phyloP scores from a whole-genome alignment of 2,888 invertebrate species.

The Exephanes ischioxanthus region DNA sequence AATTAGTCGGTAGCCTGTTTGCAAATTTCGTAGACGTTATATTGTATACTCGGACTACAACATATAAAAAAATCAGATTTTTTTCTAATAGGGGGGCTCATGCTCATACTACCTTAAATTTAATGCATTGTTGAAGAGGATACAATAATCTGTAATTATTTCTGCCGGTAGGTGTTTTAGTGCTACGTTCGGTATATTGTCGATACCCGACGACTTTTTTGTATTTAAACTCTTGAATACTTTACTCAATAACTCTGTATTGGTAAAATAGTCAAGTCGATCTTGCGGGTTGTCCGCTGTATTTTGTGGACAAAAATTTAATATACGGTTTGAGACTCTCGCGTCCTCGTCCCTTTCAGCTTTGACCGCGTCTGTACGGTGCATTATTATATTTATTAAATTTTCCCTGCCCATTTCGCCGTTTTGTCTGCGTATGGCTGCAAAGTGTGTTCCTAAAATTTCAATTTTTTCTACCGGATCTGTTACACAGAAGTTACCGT shows the following conservation, averaged over 20 bases:
- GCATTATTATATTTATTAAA: neutral
- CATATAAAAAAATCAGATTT: too few relatives aligned
- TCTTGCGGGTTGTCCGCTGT: neutral
- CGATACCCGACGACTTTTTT: constrained; percentile 26
- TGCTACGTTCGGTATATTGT: constrained; percentile 6
- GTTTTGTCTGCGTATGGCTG: constrained; percentile 6
- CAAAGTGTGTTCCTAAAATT: constrained; percentile 20
- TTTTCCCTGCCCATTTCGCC: constrained; percentile 24
- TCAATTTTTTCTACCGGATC: constrained; percentile 5
- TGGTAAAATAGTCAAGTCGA: constrained; percentile 19
- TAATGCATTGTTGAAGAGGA: constrained; percentile 30
- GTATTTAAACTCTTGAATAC: constrained; percentile 41
- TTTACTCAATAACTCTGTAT: constrained; percentile 24
- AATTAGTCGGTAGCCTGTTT: too few relatives aligned
- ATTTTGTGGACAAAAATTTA: neutral
- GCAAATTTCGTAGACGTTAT: too few relatives aligned
- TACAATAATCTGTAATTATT: constrained; percentile 15
- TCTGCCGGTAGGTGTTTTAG: neutral
- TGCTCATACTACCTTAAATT: neutral
- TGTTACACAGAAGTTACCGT: neutral
- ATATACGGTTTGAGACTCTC: neutral
- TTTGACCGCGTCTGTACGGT: neutral
- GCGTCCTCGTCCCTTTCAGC: neutral
- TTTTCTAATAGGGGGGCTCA: too few relatives aligned
- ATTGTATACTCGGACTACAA: too few relatives aligned